Base-by-base conservation (phyloP, 2,888 invertebrate genomes). In the Argyresthia goedartella region DNA sequence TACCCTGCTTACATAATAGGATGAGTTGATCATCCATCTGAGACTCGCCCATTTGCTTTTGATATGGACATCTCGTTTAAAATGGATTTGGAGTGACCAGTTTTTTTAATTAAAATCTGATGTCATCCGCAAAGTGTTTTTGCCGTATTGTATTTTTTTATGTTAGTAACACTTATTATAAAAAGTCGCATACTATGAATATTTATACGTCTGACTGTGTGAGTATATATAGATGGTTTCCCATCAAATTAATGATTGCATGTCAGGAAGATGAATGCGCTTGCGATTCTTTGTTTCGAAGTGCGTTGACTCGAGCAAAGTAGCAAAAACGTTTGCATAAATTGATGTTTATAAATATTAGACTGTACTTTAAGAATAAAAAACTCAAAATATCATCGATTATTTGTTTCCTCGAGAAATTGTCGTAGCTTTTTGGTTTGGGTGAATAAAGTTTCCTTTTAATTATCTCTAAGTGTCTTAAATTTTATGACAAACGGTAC, bases 81-180 rank as follows among this genome's bases (percentile, higher is more conserved):
- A 4, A 4, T 25, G 25, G 25, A 25, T 64, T 58, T 54, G 50
- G 55, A 53, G 52, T 59, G 56, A 53, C 55, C 57, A 52, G 54
- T 56, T 59, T 56, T 55, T 57, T 55, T 55, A 58, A 53, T 45
- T 13, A 35, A 25, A 14, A 54, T 58, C 50, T 63, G 63, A 67
- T 65, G 65, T 65, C 62, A 67, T 64, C 35, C n/a, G n/a, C n/a
- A n/a, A 33, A 33, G 47, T 34, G 33, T 33, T 47, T 39, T 39
- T 39, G 39, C 39, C n/a, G 8, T 7, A 11, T 39, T 10, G 10
- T 41, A 41, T 41, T 41, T 41, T 41, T 10, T 13, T 11, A 6
- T 13, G 41, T 41, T 13, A 2, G 13, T 41, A 41, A 41, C 25
- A 10, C 41, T 10, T 41, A 41, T 41, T 41, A 41, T 25, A 25